Conservation (phyloP, 2,888 invertebrate species). For the Melieria picta region DNA sequence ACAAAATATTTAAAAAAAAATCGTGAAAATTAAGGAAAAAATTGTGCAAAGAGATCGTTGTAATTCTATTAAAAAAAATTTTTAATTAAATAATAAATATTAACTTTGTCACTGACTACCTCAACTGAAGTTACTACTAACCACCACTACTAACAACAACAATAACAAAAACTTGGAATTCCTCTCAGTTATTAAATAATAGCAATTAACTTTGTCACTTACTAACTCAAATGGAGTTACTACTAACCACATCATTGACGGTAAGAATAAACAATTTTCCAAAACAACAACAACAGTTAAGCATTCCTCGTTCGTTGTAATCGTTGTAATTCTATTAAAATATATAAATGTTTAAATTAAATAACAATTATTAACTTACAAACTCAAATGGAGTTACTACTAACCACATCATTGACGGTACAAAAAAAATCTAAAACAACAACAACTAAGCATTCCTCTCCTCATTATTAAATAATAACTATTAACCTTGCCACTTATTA, state of each 20-base stretch:
- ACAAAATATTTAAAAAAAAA: too few relatives aligned
- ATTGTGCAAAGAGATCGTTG: too few relatives aligned
- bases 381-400: neutral
- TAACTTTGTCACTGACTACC: too few relatives aligned
- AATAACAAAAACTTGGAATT: too few relatives aligned
- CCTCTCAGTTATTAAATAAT: neutral
- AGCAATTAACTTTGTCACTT: too few relatives aligned
- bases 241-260: neutral
- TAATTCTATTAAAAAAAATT: too few relatives aligned
- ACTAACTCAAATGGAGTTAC: neutral
- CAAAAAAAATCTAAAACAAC: neutral
- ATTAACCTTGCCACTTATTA: neutral
- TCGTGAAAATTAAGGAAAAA: too few relatives aligned
- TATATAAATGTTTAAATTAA: neutral
- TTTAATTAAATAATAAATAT: too few relatives aligned
- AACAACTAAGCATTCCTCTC: too few relatives aligned
- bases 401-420: neutral
- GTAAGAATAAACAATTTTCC: neutral
- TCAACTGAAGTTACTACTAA: neutral
- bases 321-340: neutral
- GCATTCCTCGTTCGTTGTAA: neutral
- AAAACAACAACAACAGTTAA: neutral
- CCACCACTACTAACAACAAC: too few relatives aligned
- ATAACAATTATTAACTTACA: neutral
- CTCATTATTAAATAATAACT: neutral